A percentile compares a stretch with the other conserved stretches of the same genome.
Conservation (phyloP, 2,888 invertebrate species). For the Drosophila birchii region DNA sequence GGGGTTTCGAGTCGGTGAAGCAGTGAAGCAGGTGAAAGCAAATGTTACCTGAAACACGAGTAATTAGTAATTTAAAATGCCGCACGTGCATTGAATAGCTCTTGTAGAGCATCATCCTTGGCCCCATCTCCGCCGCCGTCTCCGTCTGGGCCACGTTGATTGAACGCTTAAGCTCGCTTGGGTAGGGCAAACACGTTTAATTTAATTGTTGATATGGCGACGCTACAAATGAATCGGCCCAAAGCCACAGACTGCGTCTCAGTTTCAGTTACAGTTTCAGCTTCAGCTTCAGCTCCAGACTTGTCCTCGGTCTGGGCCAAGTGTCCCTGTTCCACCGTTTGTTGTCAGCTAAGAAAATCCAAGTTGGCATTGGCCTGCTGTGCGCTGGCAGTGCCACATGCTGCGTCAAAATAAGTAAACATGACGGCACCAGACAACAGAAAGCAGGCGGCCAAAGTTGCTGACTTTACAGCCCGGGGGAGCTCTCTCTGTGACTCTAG, state of each 20-base stretch:
- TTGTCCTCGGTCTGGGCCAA: background rate
- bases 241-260: constrained; percentile 34
- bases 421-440: constrained; percentile 50
- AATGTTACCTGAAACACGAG: constrained; percentile 58
- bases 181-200: constrained; percentile 76
- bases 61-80: constrained; percentile 79
- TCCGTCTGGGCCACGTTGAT: constrained; percentile 62
- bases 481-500: constrained; percentile 1
- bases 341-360: constrained; percentile 70
- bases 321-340: constrained; percentile 28
- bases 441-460: constrained; percentile 56
- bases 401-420: constrained; percentile 77
- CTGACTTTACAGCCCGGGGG: constrained; percentile 68
- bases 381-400: constrained; percentile 65
- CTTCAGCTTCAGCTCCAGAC: constrained; percentile 10
- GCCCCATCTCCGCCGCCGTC: background rate
- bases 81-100: constrained; percentile 67
- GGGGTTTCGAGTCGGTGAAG: constrained; percentile 12
- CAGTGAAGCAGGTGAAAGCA: constrained; percentile 12
- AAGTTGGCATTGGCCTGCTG: constrained; percentile 74
- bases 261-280: constrained; percentile 37
- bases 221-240: constrained; percentile 65
- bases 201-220: constrained; percentile 79
- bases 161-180: constrained; percentile 71
- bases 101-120: constrained; percentile 37